phyloP scores from a whole-genome alignment of 1,140 invertebrate species.

The Adelges cooleyi region DNA sequence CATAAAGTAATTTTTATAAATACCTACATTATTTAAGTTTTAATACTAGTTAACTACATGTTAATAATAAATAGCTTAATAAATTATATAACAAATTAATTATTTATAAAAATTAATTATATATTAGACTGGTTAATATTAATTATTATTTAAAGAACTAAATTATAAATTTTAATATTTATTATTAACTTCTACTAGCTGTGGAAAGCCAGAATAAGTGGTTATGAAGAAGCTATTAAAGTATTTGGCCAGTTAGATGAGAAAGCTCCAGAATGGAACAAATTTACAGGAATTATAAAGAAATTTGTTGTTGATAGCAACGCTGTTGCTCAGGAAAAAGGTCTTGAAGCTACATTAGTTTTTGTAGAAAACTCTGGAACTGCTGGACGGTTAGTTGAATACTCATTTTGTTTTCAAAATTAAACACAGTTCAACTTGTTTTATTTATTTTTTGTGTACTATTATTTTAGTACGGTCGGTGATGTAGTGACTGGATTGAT shows the following conservation, averaged over 20 bases:
- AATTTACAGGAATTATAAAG: slow-evolving; percentile 82
- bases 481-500: slow-evolving; percentile 85
- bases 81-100: too few species aligned
- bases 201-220: slow-evolving; percentile 87
- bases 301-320: slow-evolving; percentile 93
- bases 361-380: slow-evolving; percentile 80
- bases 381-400: slow-evolving; percentile 55
- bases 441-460: neutral
- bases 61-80: too few species aligned
- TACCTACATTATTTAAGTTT: neutral
- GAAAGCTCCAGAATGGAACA: slow-evolving; percentile 85
- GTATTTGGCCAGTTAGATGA: slow-evolving; percentile 79
- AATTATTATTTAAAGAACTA: neutral
- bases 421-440: neutral
- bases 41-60: too few species aligned
- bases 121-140: neutral
- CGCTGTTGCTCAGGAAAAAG: slow-evolving; percentile 91
- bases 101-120: too few species aligned
- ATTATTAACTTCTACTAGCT: slow-evolving; percentile 41
- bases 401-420: neutral
- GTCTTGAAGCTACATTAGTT: slow-evolving; percentile 75
- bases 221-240: slow-evolving; percentile 87
- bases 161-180: neutral
- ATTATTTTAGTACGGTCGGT: slow-evolving; percentile 57
- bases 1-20: slow-evolving; percentile 57